Evolutionary conservation across 2,888 invertebrate genomes (phyloP).

Genomic region (Heliconius charithonia): DNA sequence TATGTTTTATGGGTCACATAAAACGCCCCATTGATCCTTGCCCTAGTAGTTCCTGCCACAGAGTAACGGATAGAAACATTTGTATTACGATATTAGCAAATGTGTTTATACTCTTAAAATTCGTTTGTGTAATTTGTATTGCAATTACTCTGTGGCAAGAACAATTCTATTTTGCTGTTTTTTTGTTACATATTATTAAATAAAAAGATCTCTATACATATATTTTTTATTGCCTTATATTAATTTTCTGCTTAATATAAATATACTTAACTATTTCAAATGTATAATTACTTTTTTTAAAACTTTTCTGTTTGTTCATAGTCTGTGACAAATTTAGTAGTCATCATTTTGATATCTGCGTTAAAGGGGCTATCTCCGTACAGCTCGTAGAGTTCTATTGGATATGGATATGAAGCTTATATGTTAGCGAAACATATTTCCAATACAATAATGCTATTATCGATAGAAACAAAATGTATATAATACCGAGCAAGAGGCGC

Average conservation of each 20-base stretch:
- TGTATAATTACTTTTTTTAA: background rate
- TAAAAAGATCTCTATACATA: too few relatives aligned
- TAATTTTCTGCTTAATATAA: too few relatives aligned
- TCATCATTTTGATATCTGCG: constrained; percentile 21
- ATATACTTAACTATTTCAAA: too few relatives aligned
- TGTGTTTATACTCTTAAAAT: background rate
- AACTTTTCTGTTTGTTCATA: background rate
- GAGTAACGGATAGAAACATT: constrained; percentile 12
- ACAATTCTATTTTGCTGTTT: background rate
- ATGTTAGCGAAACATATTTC: constrained; percentile 13
- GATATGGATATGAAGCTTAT: constrained; percentile 14
- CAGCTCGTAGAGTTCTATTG: constrained; percentile 12
- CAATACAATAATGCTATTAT: background rate
- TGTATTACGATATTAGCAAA: background rate
- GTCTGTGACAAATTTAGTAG: constrained; percentile 16
- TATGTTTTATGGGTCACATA: constrained; percentile 35
- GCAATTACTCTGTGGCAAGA: background rate
- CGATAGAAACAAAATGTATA: background rate
- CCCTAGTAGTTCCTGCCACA: constrained; percentile 22
- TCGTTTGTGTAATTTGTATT: background rate
- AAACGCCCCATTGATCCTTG: constrained; percentile 38
- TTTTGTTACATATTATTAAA: too few relatives aligned
- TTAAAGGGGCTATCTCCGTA: background rate
- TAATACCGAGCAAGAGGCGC: background rate
- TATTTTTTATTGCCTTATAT: too few relatives aligned